Evolutionary conservation across 1,140 invertebrate genomes (phyloP), one percentile per base, ranked within the genome.

Genomic region (Temnothorax longispinosus): DNA sequence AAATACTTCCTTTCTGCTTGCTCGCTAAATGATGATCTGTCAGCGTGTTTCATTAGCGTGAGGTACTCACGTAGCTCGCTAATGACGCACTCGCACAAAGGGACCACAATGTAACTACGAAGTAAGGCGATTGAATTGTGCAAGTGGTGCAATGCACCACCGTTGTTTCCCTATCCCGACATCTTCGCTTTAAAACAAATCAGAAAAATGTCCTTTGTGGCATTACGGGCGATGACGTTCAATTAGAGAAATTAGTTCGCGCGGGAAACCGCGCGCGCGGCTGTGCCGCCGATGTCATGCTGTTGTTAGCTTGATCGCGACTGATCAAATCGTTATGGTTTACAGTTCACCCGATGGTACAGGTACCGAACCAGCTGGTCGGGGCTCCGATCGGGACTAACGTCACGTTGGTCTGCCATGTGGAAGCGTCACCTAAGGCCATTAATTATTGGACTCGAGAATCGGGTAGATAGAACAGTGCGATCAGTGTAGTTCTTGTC

Each of bases 371-470:
- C 95, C 97, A 98, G 95, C 96, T 98, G 93, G 97, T 98, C 60
- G 98, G 98, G 44, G 98, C 97, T 74, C 97, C 98, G 74, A 96
- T 97, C 85, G 96, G 97, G 87, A 97, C 97, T 65, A 97, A 98
- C 93, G 97, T 98, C 88, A 98, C 97, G 52, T 96, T 99, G 84
- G 97, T 98, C 94, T 99, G 98, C 94, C 96, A 97, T 92, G 98
- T 98, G 41, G 98, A 98, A 94, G 98, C 97, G 75, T 98, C 97
- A 44, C 98, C 98, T 10, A 98, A 98, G 94, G 97, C 98, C 85
- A 98, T 98, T 94, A 98, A 98, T 96, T 98, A 98, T 93, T 98
- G 98, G 98, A 98, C 97, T 69, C 96, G 97, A 91, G 97, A 98
- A 91, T 97, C 97, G 91, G 97, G 97, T 98, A 96, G 96, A 15